These are phyloP conservation scores for Actenoides lindsayi DNA, from an alignment of 2,113 vertebrate species.

Conservation along the genomic window DNA sequence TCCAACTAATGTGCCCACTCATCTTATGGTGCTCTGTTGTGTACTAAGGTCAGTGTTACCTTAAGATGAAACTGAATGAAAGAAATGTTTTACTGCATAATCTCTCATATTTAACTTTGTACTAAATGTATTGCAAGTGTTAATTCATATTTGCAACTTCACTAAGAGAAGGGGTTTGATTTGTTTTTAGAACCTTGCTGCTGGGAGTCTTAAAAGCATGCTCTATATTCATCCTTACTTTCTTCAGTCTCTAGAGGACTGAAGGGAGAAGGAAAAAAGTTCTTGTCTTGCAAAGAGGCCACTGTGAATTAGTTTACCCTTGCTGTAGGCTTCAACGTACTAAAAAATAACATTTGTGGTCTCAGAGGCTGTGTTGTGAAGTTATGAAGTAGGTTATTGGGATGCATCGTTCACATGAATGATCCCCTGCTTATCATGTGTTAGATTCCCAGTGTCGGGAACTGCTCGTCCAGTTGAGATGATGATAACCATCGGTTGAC, in stretches of 20 bases:
- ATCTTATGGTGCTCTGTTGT: conserved; percentile 95
- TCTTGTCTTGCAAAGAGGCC: background rate
- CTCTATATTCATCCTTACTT: background rate
- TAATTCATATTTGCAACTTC: background rate
- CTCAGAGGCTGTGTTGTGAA: background rate
- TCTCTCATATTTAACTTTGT: background rate
- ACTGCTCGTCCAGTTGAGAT: background rate
- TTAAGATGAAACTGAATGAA: background rate
- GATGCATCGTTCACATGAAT: background rate
- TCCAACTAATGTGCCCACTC: conserved; percentile 90
- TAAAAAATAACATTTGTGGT: background rate
- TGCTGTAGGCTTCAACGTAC: background rate
- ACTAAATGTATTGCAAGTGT: background rate
- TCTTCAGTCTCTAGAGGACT: background rate
- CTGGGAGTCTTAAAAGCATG: background rate
- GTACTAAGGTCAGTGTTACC: conserved; percentile 87
- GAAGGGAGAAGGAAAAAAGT: background rate
- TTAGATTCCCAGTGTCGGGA: background rate
- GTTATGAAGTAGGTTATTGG: background rate
- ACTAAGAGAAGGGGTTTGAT: background rate
- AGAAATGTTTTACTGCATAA: background rate
- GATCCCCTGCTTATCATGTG: background rate
- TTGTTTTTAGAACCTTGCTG: background rate
- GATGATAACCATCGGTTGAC: background rate
- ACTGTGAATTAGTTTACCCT: background rate